These are phyloP conservation scores for Parnassius orleans DNA, from an alignment of 2,888 invertebrate species.

Conservation along the genomic window DNA sequence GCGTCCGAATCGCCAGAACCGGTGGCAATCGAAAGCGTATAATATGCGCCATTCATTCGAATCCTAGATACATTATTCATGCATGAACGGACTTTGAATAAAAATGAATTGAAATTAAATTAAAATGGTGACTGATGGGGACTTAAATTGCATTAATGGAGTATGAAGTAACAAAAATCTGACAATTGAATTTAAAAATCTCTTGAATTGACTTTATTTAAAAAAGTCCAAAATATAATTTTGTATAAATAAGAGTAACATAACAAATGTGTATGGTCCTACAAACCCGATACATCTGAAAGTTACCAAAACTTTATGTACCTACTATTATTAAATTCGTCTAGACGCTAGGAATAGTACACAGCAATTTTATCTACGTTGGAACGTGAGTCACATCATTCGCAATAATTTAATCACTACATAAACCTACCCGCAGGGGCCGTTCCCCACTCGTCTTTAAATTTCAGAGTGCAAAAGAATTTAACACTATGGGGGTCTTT, in stretches of 20 bases:
- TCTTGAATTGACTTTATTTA: too few species aligned
- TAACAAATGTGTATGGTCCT: too few species aligned
- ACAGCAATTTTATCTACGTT: neutral
- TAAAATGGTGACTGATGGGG: neutral
- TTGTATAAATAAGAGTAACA: too few species aligned
- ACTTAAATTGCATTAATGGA: neutral
- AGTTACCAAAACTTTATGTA: too few species aligned
- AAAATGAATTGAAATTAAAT: slow-evolving; percentile 11
- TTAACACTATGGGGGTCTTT: slow-evolving; percentile 39
- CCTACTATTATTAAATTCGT: too few species aligned
- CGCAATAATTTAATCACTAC: slow-evolving; percentile 26
- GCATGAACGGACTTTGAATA: slow-evolving; percentile 11
- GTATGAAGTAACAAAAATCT: too few species aligned
- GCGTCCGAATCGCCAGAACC: slow-evolving; percentile 5
- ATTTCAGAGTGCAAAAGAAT: slow-evolving; percentile 45
- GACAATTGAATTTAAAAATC: too few species aligned
- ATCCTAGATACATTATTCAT: slow-evolving; percentile 31
- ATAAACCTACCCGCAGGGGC: slow-evolving; percentile 31
- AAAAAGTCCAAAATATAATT: too few species aligned
- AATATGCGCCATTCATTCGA: slow-evolving; percentile 16
- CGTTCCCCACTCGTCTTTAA: slow-evolving; percentile 39
- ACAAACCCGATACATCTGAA: too few species aligned
- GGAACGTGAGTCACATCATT: slow-evolving; percentile 3
- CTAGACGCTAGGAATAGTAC: too few species aligned
- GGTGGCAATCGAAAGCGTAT: slow-evolving; percentile 10